Evolutionary conservation across 2,888 invertebrate genomes (phyloP).

Genomic region (Belgica antarctica): DNA sequence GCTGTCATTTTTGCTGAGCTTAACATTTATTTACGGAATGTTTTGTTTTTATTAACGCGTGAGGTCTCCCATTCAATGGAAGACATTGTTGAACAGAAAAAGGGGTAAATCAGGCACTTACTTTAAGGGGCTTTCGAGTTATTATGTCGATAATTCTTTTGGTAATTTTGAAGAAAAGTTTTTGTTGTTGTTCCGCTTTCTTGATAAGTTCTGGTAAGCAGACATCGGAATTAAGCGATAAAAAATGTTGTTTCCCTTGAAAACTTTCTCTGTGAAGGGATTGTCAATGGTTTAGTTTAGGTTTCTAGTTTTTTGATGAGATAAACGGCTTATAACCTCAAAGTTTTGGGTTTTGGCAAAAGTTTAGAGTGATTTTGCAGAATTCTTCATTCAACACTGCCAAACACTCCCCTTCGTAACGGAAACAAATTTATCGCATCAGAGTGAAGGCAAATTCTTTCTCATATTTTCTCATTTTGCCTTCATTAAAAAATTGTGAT

Average conservation of each 20-base stretch:
- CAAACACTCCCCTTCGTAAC: not conserved
- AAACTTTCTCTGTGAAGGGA: too few relatives aligned
- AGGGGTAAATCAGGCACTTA: not conserved
- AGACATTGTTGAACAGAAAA: not conserved
- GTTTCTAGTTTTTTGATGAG: too few relatives aligned
- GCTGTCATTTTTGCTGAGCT: slow-evolving; percentile 36
- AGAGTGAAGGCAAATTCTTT: not conserved
- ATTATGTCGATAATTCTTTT: slow-evolving; percentile 9
- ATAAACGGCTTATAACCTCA: too few relatives aligned
- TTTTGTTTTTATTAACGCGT: slow-evolving; percentile 41
- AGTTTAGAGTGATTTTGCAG: too few relatives aligned
- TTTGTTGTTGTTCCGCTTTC: too few relatives aligned
- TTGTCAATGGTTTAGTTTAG: too few relatives aligned
- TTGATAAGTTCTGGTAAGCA: not conserved
- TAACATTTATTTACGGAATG: slow-evolving; percentile 37
- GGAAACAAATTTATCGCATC: not conserved
- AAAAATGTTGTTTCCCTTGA: too few relatives aligned
- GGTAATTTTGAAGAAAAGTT: not conserved
- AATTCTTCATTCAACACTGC: not conserved
- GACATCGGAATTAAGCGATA: not conserved
- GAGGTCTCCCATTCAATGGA: not conserved
- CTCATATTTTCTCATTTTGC: not conserved
- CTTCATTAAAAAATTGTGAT: slow-evolving; percentile 15
- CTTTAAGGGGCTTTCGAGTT: not conserved
- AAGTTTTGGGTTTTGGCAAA: too few relatives aligned